These are phyloP conservation scores for Mystacides longicornis DNA, from an alignment of 2,888 invertebrate species.

Conservation along the genomic window DNA sequence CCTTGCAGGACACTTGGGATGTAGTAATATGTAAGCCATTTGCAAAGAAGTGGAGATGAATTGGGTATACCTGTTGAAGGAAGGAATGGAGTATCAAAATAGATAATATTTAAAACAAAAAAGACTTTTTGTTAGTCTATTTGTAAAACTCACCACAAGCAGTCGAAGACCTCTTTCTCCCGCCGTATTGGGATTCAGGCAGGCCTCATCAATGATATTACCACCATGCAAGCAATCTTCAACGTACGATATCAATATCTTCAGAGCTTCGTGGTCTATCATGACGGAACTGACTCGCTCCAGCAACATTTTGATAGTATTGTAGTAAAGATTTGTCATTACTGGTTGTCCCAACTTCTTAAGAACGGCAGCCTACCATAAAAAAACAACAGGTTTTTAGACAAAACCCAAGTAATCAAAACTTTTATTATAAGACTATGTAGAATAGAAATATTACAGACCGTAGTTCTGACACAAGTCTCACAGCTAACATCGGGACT, in stretches of 20 bases:
- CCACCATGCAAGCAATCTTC: conserved; percentile 71
- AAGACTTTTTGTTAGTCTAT: no score
- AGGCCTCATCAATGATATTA: conserved; percentile 63
- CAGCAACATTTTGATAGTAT: conserved; percentile 89
- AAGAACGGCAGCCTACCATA: conserved; percentile 64
- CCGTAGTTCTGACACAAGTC: conserved; percentile 87
- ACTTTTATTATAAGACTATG: background rate
- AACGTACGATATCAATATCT: conserved; percentile 55
- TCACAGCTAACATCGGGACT: conserved; percentile 88
- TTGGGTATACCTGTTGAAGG: no score
- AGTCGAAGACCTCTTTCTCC: conserved; percentile 86
- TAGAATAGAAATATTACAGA: conserved; percentile 35
- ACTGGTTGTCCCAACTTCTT: conserved; percentile 91
- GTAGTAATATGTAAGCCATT: no score
- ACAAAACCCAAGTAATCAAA: background rate
- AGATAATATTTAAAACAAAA: no score
- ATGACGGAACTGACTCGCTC: conserved; percentile 94
- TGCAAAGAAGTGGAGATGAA: no score
- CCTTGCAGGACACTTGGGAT: no score
- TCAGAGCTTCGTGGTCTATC: conserved; percentile 85
- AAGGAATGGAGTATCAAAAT: no score
- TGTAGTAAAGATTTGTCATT: conserved; percentile 93
- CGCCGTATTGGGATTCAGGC: conserved; percentile 72
- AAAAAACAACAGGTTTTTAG: conserved; percentile 4
- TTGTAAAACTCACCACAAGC: conserved; percentile 61